A percentile compares a stretch with the other conserved stretches of the same genome.
Evolutionary conservation across 2,797 vertebrate genomes (phyloP).

Genomic region (Coregonus ussuriensis): DNA sequence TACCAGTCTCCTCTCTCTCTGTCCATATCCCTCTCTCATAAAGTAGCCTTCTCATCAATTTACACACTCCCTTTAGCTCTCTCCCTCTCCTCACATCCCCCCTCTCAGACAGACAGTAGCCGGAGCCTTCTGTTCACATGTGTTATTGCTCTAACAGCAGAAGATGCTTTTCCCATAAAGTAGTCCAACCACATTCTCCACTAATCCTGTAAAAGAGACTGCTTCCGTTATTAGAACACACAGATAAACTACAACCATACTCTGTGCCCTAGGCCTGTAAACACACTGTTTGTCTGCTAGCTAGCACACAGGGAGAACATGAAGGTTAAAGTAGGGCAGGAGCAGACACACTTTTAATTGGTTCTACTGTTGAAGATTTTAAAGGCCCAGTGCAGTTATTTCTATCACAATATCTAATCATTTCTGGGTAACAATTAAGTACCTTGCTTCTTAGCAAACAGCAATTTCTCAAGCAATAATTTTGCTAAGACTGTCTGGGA

Average conservation of each 20-base stretch:
- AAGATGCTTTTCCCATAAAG: conserved; percentile 50
- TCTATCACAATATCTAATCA: too few relatives aligned
- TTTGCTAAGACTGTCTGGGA: too few relatives aligned
- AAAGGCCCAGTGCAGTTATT: too few relatives aligned
- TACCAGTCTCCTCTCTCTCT: background rate
- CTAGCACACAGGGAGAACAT: background rate
- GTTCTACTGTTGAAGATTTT: background rate
- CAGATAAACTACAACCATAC: conserved; percentile 1
- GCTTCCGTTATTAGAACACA: conserved; percentile 9
- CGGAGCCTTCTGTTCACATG: conserved; percentile 33
- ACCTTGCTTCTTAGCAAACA: too few relatives aligned
- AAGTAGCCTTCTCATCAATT: too few relatives aligned
- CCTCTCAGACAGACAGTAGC: background rate
- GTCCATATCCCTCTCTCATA: too few relatives aligned
- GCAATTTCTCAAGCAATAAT: too few relatives aligned
- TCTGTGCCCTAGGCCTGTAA: conserved; percentile 1
- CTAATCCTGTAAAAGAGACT: conserved; percentile 18
- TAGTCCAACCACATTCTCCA: conserved; percentile 53
- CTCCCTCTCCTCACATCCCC: background rate
- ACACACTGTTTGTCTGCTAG: background rate
- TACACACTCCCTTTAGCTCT: background rate
- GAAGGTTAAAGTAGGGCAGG: background rate
- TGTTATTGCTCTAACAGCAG: conserved; percentile 29
- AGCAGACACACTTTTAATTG: background rate
- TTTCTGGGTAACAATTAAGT: too few relatives aligned